phyloP scores from a whole-genome alignment of 2,113 vertebrate species.

The Kryptolebias marmoratus region DNA sequence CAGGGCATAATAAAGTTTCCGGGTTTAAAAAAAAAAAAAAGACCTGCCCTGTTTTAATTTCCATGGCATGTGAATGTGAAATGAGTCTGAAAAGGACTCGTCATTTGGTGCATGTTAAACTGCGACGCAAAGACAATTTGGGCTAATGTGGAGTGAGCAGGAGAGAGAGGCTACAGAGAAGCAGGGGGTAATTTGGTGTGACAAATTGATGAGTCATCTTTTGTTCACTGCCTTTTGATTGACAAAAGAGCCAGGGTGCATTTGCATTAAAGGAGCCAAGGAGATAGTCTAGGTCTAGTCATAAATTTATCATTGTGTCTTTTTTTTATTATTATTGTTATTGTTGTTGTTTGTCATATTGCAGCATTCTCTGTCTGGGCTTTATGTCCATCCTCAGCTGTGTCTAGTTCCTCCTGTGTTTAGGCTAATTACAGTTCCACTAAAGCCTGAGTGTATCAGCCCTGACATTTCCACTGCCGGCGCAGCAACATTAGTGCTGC shows the following conservation, averaged over 20 bases:
- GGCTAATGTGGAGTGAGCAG: slow-evolving; percentile 62
- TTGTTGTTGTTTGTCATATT: background rate
- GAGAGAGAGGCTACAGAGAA: slow-evolving; percentile 38
- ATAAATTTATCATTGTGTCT: slow-evolving; percentile 52
- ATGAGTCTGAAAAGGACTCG: slow-evolving; percentile 72
- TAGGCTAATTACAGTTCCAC: slow-evolving; percentile 55
- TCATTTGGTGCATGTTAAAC: slow-evolving; percentile 62
- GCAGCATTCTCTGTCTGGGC: slow-evolving; percentile 7
- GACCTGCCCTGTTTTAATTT: slow-evolving; percentile 66
- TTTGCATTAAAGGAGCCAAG: slow-evolving; percentile 27
- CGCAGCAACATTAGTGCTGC: slow-evolving; percentile 43
- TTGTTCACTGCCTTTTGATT: slow-evolving; percentile 52
- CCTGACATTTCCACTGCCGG: slow-evolving; percentile 62
- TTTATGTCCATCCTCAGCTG: slow-evolving; percentile 11
- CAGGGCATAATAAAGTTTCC: slow-evolving; percentile 57
- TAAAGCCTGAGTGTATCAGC: slow-evolving; percentile 43
- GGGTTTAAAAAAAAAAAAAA: slow-evolving; percentile 65
- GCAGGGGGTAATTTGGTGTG: slow-evolving; percentile 63
- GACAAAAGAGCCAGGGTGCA: slow-evolving; percentile 44
- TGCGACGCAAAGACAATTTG: slow-evolving; percentile 66
- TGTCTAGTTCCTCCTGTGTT: slow-evolving; percentile 36
- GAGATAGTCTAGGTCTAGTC: slow-evolving; percentile 10
- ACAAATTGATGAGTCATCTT: slow-evolving; percentile 70
- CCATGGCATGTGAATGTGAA: slow-evolving; percentile 64
- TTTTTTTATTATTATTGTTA: background rate